Evolutionary conservation across 2,797 vertebrate genomes (phyloP).

Genomic region (Muscicapa striata): DNA sequence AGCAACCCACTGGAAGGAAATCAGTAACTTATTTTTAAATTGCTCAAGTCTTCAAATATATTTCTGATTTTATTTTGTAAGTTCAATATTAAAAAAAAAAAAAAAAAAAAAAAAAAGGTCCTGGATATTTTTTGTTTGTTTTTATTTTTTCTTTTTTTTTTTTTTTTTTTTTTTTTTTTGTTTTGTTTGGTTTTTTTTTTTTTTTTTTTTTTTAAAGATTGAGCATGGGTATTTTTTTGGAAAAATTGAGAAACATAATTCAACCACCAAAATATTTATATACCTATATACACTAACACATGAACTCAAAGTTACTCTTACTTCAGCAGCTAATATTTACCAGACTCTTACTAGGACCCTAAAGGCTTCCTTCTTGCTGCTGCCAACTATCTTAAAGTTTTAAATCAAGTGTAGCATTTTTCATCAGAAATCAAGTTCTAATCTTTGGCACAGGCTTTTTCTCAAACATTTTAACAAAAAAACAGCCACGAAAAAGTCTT

Average conservation of each 20-base stretch:
- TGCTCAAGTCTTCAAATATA: not conserved
- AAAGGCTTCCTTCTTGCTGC: not conserved
- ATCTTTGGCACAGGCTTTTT: not conserved
- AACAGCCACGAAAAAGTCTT: not conserved
- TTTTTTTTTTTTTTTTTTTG: not conserved
- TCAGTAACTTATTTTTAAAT: not conserved
- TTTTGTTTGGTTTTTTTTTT: not conserved
- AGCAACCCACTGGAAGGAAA: not conserved
- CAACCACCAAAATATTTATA: not conserved
- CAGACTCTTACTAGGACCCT: not conserved
- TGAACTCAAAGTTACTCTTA: not conserved
- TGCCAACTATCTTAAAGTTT: not conserved
- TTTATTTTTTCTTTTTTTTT: no score
- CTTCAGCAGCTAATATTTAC: not conserved
- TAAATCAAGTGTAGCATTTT: not conserved
- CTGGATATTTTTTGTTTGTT: no score
- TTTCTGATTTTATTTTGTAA: not conserved
- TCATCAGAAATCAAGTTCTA: not conserved
- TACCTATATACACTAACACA: not conserved
- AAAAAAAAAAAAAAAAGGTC: no score
- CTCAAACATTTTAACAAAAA: slow-evolving; percentile 15
- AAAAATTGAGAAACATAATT: not conserved
- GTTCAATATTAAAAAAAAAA: not conserved
- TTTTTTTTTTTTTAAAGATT: not conserved
- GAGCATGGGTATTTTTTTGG: not conserved